These are phyloP conservation scores for Steinernema khuongi DNA, from an alignment of 1,140 invertebrate genomes.

Conservation along the genomic window DNA sequence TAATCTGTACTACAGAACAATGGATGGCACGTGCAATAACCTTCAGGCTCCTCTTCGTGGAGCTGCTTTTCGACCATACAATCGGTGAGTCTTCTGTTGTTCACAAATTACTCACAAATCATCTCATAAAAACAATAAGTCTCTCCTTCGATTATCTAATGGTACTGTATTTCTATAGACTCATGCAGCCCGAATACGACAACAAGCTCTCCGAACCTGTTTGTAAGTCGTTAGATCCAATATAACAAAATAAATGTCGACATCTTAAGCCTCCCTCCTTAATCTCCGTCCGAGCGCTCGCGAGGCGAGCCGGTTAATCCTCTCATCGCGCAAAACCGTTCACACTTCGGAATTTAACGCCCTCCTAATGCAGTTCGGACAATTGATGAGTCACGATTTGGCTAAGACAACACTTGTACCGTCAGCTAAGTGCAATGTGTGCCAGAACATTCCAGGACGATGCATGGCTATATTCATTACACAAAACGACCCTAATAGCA, in stretches of 20 bases:
- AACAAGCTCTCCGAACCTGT: constrained; percentile 55
- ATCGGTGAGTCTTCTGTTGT: constrained; percentile 29
- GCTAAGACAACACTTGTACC: constrained; percentile 56
- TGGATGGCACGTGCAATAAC: constrained; percentile 58
- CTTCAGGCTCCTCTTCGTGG: constrained; percentile 49
- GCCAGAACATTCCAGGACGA: constrained; percentile 55
- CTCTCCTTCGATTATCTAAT: background rate
- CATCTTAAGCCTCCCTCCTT: constrained; percentile 37
- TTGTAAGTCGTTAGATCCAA: constrained; percentile 40
- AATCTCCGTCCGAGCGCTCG: constrained; percentile 46
- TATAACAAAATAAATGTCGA: constrained; percentile 24
- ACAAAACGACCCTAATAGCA: constrained; percentile 44
- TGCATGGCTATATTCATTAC: constrained; percentile 55
- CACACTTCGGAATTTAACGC: constrained; percentile 47
- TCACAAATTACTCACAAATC: constrained; percentile 10
- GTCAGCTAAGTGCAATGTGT: constrained; percentile 57
- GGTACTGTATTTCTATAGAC: constrained; percentile 31
- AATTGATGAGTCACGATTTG: constrained; percentile 58
- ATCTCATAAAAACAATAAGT: background rate
- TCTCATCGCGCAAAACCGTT: constrained; percentile 52
- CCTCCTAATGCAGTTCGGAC: constrained; percentile 58
- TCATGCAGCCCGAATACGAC: constrained; percentile 56
- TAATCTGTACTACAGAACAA: constrained; percentile 49
- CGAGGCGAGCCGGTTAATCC: constrained; percentile 47
- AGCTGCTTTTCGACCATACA: constrained; percentile 55